Conservation (phyloP, 2,113 vertebrate species). For the Cephalopholis sonnerati region DNA sequence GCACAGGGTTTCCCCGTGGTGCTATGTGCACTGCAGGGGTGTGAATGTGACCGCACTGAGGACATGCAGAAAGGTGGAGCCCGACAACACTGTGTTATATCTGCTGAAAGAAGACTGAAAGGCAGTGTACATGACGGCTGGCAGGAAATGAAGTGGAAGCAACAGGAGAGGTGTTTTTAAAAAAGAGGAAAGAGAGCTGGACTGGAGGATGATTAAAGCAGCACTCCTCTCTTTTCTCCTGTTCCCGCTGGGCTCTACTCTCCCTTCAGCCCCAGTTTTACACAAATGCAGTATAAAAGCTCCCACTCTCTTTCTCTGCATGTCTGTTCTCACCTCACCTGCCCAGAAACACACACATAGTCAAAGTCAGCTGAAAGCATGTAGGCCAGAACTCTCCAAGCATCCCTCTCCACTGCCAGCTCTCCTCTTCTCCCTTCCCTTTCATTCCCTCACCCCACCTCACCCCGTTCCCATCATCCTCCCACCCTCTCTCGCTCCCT, state of each 20-base stretch:
- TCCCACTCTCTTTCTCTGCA: slow-evolving; percentile 18
- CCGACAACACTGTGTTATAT: background rate
- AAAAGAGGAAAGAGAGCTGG: background rate
- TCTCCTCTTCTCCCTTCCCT: background rate
- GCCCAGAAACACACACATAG: slow-evolving; percentile 7
- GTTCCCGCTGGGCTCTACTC: slow-evolving; percentile 7
- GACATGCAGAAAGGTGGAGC: slow-evolving; percentile 23
- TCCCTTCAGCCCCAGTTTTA: slow-evolving; percentile 16
- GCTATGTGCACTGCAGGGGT: slow-evolving; percentile 46
- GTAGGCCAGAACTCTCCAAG: slow-evolving; percentile 18
- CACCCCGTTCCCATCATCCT: slow-evolving; percentile 2
- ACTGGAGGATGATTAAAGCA: slow-evolving; percentile 54
- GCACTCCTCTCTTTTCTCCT: slow-evolving; percentile 16
- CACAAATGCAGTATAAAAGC: slow-evolving; percentile 24
- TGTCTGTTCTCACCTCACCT: slow-evolving; percentile 30
- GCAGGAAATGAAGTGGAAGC: slow-evolving; percentile 11
- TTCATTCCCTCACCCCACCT: slow-evolving; percentile 23
- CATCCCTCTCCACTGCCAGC: slow-evolving; percentile 17
- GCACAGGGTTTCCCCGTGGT: slow-evolving; percentile 51
- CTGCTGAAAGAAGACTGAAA: background rate
- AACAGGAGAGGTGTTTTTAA: slow-evolving; percentile 1
- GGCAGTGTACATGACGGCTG: slow-evolving; percentile 3
- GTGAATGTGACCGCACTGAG: slow-evolving; percentile 19
- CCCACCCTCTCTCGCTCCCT: background rate
- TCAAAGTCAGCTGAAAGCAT: slow-evolving; percentile 9